Evolutionary conservation across 2,113 vertebrate genomes (phyloP).

Genomic region (Sinocyclocheilus grahami): DNA sequence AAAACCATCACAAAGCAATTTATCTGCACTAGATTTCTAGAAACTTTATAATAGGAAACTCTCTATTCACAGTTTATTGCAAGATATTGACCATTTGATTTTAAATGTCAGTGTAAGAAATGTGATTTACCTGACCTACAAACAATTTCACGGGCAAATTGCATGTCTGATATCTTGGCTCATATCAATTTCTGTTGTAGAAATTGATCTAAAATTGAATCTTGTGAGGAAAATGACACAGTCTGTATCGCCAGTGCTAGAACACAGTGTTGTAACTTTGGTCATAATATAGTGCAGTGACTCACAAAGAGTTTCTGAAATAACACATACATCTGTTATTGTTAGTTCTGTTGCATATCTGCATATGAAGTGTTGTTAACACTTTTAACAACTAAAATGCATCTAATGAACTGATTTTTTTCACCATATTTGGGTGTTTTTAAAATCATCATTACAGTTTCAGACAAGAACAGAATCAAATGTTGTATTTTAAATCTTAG

Average conservation of each 20-base stretch:
- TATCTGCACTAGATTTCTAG: neutral
- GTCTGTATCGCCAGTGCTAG: neutral
- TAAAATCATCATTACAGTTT: no score
- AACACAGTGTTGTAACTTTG: neutral
- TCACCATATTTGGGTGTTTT: no score
- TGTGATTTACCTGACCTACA: neutral
- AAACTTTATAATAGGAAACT: neutral
- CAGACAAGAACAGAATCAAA: no score
- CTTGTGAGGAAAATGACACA: neutral
- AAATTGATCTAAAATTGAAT: conserved; percentile 29
- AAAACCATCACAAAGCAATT: neutral
- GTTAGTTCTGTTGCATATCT: neutral
- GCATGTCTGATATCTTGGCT: neutral
- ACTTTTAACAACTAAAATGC: no score
- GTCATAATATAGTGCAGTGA: neutral
- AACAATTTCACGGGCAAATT: neutral
- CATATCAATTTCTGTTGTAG: neutral
- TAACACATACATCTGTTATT: neutral
- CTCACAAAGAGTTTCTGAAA: neutral
- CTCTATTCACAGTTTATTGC: neutral
- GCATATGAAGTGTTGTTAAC: no score
- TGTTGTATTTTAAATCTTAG: no score
- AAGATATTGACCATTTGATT: neutral
- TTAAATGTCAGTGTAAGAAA: neutral
- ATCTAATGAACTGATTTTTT: no score